Evolutionary conservation across 37 sponge, comb jelly and placozoan genomes (phyloP).

Genomic region (Mnemiopsis leidyi): DNA sequence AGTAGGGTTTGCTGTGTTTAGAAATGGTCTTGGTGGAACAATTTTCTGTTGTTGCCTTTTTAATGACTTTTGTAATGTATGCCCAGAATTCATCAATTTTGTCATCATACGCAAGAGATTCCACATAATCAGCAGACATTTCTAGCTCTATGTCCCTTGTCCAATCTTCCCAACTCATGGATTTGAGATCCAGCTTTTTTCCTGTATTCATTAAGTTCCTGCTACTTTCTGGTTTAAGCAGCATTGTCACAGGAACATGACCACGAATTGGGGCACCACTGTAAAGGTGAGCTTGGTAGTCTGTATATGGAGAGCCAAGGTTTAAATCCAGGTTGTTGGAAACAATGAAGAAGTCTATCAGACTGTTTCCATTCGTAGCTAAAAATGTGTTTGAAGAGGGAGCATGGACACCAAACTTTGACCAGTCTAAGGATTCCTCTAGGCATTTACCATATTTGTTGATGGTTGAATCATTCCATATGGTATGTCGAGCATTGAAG

Average conservation of each 20-base stretch:
- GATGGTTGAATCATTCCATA: not conserved
- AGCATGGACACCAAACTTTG: not conserved
- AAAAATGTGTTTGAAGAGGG: not conserved
- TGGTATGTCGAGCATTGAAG: not conserved
- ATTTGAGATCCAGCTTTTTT: not conserved
- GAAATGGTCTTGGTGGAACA: not conserved
- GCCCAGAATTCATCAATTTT: not conserved
- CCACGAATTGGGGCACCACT: slow-evolving; percentile 23
- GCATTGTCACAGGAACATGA: not conserved
- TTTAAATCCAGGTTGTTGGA: too few species aligned
- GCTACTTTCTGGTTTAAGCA: not conserved
- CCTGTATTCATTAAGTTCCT: not conserved
- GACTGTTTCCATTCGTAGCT: not conserved
- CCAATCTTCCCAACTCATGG: not conserved
- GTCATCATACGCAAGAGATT: not conserved
- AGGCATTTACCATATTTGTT: not conserved
- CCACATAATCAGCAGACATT: not conserved
- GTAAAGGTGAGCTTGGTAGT: too few species aligned
- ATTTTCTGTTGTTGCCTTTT: not conserved
- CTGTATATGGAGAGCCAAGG: too few species aligned
- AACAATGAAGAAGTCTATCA: not conserved
- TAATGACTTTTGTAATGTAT: not conserved
- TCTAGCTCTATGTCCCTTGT: not conserved
- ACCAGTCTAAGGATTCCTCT: not conserved
- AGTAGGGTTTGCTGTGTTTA: not conserved